Base-by-base conservation (phyloP, 2,797 vertebrate genomes). In the Alauda arvensis region DNA sequence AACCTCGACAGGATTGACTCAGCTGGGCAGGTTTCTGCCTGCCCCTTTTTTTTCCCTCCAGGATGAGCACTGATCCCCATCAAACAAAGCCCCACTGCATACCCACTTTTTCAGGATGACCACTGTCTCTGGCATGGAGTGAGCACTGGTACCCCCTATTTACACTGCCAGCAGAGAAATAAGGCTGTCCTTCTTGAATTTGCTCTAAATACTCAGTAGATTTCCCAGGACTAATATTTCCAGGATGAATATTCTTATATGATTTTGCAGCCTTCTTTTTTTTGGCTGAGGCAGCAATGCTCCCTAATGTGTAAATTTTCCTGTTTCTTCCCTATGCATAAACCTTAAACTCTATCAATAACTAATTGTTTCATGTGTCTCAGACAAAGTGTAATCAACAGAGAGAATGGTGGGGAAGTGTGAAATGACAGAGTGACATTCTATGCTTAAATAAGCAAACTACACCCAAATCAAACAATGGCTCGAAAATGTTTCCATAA, bases 391-490 rank as follows among this genome's bases (percentile, higher is more conserved):
- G 90, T 77, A 94, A 88, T 85, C 91, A 94, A 84, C 78, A 56
- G 90, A 92, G 60, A 81, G 86, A 66, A 65, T 91, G 87, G 76
- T 85, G 76, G 62, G 76, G 86, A 92, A 91, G 88, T 93, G 91
- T 94, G 93, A 94, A 94, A 94, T 91, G 88, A 90, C 88, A 88
- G 92, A 93, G 89, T 85, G 89, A 93, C 89, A 92, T 91, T 94
- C 89, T 94, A 91, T 87, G 92, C 86, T 94, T 84, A 95, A 92
- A 95, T 91, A 95, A 93, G 86, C 92, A 94, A 94, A 92, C 92
- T 94, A 91, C 84, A 88, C 88, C 86, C 84, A 74, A 93, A 92
- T 90, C 14, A 20, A 94, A 93, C 88, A 94, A 87, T 71, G 53
- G 60, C 65, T 90, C 0, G 42, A 78, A 92, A 93, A 92, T 88